These are phyloP conservation scores for Mustela lutreola DNA, from an alignment of 2,113 vertebrate genomes.

Conservation along the genomic window DNA sequence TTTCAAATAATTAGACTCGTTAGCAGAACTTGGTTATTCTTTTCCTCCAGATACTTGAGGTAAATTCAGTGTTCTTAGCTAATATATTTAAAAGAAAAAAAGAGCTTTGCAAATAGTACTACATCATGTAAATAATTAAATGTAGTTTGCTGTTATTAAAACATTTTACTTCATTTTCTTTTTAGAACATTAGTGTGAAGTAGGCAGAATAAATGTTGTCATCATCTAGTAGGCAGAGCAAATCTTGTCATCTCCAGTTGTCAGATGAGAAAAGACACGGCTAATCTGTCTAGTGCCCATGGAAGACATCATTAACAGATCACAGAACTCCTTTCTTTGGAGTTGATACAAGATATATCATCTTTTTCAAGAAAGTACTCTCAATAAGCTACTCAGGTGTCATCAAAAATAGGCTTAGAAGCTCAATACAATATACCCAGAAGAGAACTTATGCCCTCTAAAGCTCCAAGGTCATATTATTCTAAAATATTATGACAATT, in stretches of 20 bases:
- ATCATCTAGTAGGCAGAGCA: neutral
- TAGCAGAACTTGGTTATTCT: neutral
- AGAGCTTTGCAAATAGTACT: neutral
- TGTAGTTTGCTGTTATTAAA: neutral
- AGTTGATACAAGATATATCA: too few species aligned
- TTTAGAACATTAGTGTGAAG: neutral
- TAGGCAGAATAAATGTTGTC: neutral
- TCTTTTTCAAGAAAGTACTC: neutral
- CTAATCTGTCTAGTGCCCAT: neutral
- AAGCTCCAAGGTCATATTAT: neutral
- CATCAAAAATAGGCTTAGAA: neutral
- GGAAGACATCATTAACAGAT: neutral
- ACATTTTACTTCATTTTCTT: neutral
- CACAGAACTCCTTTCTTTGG: neutral
- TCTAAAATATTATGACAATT: neutral
- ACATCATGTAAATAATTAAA: neutral
- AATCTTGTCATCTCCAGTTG: neutral
- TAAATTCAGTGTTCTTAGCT: neutral
- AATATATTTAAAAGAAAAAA: neutral
- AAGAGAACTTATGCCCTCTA: neutral
- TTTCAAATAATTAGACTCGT: neutral
- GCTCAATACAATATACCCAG: neutral
- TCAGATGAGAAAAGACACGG: neutral
- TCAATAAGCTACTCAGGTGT: neutral
- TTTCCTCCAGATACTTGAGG: neutral